Base-by-base conservation (phyloP, 1,140 invertebrate genomes). In the Drosophila pandora region DNA sequence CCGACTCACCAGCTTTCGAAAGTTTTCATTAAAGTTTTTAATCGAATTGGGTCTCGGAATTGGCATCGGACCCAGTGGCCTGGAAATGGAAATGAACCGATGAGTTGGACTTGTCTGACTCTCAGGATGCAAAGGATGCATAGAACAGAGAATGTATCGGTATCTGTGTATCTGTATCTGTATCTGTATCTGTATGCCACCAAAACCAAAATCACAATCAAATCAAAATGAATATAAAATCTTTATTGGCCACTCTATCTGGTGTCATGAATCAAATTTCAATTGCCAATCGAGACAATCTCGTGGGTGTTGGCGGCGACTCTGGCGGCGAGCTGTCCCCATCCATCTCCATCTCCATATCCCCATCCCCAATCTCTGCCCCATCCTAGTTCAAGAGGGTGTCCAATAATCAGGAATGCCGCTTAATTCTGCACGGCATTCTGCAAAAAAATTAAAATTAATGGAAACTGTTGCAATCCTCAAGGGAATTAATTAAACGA, bases 11-110 rank as follows among this genome's bases (percentile, higher is more conserved):
- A n/a, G 39, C 32, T 30, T 47, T 13, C 17, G 50, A 39, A 49
- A 58, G 48, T 43, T 61, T 65, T 68, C 64, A 68, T 68, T 68
- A 54, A 54, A 68, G 61, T 68, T 68, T 68, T 65, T 65, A 68
- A 68, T 68, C 60, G 59, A 52, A 67, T 61, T 22, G 45, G 32
- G 34, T 1, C 9, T 25, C 9, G 22, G 28, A 21, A 54, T 67
- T 39, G 64, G 54, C 30, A 10, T 10, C 13, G 48, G 17, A 47
- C n/a, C 28, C 39, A 69, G n/a, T 67, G 65, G 25, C 43, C 45
- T 67, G 49, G 49, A 69, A 67, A 56, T 55, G 49, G 30, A 68
- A 69, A 69, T 67, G 10, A 69, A 68, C 60, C 41, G 37, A 41
- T 28, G 25, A 28, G 25, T 28, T 28, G 25, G 25, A 28, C 25